phyloP scores from a whole-genome alignment of 1,140 invertebrate genomes.

The Drosophila ficusphila region DNA sequence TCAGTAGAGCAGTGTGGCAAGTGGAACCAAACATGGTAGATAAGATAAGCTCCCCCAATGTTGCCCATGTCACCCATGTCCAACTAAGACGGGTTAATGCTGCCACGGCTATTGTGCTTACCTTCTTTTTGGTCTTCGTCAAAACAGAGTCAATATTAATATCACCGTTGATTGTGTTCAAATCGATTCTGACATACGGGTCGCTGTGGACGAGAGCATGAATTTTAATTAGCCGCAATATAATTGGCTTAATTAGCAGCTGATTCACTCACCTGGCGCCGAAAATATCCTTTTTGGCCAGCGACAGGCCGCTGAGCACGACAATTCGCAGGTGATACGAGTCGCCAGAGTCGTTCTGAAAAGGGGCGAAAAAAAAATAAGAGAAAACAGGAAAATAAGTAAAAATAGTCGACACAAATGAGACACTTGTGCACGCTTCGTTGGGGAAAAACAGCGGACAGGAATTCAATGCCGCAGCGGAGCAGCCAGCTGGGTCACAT shows the following conservation, averaged over 20 bases:
- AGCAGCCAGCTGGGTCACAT: neutral
- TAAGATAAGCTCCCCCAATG: constrained; percentile 44
- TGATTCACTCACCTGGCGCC: constrained; percentile 92
- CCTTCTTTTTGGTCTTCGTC: constrained; percentile 98
- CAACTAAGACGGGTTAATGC: constrained; percentile 6
- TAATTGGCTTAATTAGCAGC: neutral
- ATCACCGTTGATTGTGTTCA: constrained; percentile 93
- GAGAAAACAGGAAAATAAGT: constrained; percentile 34
- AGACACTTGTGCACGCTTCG: constrained; percentile 49
- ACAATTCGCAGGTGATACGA: constrained; percentile 91
- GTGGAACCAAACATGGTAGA: constrained; percentile 11
- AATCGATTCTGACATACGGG: constrained; percentile 97
- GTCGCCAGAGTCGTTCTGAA: constrained; percentile 90
- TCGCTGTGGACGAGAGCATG: constrained; percentile 88
- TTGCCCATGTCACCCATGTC: constrained; percentile 5
- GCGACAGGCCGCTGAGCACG: constrained; percentile 93
- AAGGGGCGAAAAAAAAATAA: constrained; percentile 1
- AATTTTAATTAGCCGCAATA: neutral
- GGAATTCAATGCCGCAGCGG: constrained; percentile 27
- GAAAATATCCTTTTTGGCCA: constrained; percentile 99
- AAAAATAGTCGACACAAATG: constrained; percentile 10
- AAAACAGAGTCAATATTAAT: constrained; percentile 95
- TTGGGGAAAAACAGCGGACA: constrained; percentile 24
- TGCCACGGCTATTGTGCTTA: constrained; percentile 78
- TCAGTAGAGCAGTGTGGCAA: constrained; percentile 1